Conservation (phyloP, 1,140 invertebrate genomes). For the Myzus persicae region DNA sequence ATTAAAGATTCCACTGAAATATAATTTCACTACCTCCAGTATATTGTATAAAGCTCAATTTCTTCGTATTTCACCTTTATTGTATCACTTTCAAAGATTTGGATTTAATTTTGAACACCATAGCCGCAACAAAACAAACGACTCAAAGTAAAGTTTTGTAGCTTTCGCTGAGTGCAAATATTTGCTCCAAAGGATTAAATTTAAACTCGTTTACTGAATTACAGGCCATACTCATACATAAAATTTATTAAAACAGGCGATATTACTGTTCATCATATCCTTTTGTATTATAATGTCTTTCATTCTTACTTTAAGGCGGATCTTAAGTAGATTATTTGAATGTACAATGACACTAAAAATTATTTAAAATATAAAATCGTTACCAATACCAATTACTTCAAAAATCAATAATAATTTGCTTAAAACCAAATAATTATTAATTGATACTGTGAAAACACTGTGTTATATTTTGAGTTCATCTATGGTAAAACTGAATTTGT, state of each 20-base stretch:
- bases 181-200: slow-evolving; percentile 33
- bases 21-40: background rate
- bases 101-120: slow-evolving; percentile 42
- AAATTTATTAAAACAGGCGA: background rate
- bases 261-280: background rate
- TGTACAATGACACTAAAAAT: background rate
- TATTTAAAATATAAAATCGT: background rate
- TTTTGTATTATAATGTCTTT: background rate
- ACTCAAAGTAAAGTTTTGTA: slow-evolving; percentile 34
- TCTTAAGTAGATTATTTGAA: background rate
- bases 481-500: background rate
- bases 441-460: background rate
- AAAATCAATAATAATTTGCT: background rate
- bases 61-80: slow-evolving; percentile 36
- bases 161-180: slow-evolving; percentile 22
- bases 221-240: background rate
- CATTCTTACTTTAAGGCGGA: background rate
- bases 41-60: slow-evolving; percentile 22
- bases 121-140: slow-evolving; percentile 31
- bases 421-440: background rate
- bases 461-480: background rate
- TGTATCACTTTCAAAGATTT: slow-evolving; percentile 36
- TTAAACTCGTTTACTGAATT: slow-evolving; percentile 28
- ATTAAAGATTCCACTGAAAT: slow-evolving; percentile 14
- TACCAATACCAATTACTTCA: background rate